Conservation (phyloP, 2,888 invertebrate genomes). For the Melitaea athalia region DNA sequence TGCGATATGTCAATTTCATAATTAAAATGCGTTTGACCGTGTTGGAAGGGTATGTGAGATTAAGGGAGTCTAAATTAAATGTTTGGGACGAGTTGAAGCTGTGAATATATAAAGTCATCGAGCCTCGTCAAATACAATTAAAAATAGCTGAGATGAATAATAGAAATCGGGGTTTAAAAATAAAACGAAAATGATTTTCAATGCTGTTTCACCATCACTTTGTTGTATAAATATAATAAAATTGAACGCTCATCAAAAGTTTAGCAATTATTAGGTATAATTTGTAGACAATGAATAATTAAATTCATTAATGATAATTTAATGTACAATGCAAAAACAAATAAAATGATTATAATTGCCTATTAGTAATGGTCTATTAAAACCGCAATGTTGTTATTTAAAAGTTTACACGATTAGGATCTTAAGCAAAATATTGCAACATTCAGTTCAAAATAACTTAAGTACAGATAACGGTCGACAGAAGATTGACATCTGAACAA, state of each 20-base stretch:
- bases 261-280: too few relatives aligned
- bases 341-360: too few relatives aligned
- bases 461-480: slow-evolving; percentile 11
- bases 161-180: slow-evolving; percentile 26
- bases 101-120: slow-evolving; percentile 67
- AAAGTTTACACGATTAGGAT: neutral
- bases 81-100: slow-evolving; percentile 58
- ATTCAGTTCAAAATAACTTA: slow-evolving; percentile 10
- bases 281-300: too few relatives aligned
- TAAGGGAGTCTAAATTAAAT: slow-evolving; percentile 72
- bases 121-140: slow-evolving; percentile 66
- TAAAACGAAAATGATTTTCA: neutral
- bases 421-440: slow-evolving; percentile 6
- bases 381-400: neutral
- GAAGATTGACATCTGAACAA: slow-evolving; percentile 10
- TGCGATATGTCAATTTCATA: slow-evolving; percentile 81
- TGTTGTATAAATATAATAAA: too few relatives aligned
- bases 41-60: slow-evolving; percentile 62
- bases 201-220: neutral
- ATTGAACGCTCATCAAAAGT: too few relatives aligned
- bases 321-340: too few relatives aligned
- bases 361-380: too few relatives aligned
- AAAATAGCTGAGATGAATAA: slow-evolving; percentile 66
- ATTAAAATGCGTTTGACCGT: slow-evolving; percentile 82
- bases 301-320: too few relatives aligned